These are phyloP conservation scores for Mirounga angustirostris DNA, from an alignment of 2,113 vertebrate genomes.

Conservation along the genomic window DNA sequence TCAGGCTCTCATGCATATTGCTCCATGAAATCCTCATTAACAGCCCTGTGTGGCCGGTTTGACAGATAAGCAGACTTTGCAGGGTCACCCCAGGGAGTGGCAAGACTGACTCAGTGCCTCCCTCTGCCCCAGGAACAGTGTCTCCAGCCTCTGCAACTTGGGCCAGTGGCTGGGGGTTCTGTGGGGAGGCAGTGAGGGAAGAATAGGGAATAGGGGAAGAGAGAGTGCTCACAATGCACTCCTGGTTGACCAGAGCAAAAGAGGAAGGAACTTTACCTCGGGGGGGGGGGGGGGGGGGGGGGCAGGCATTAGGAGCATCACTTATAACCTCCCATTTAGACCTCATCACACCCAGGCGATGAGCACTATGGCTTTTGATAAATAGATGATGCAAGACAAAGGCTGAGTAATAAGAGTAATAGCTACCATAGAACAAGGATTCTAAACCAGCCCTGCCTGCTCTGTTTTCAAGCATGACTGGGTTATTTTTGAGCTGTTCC, in stretches of 20 bases:
- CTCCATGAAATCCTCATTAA: rapidly evolving
- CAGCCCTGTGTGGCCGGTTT: neutral
- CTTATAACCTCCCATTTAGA: neutral
- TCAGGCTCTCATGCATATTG: rapidly evolving
- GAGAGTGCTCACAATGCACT: rapidly evolving
- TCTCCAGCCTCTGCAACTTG: neutral
- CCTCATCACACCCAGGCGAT: no score
- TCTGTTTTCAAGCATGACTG: neutral
- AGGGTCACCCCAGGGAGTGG: neutral
- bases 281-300: no score
- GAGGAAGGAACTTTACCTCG: neutral
- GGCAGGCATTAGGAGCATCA: neutral
- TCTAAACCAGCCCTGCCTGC: neutral
- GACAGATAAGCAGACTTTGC: neutral
- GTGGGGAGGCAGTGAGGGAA: neutral
- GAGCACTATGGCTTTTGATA: neutral
- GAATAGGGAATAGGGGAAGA: neutral
- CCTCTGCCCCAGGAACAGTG: neutral
- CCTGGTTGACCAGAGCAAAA: neutral
- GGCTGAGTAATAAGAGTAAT: neutral
- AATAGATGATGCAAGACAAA: neutral
- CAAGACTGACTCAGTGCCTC: neutral
- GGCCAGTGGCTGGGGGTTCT: neutral
- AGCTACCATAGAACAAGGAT: neutral
- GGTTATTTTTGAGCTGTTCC: neutral